Percentiles rank a stretch among this genome's conserved stretches.
These are phyloP conservation scores for Thysanoteuthis rhombus DNA, from an alignment of 2,888 invertebrate genomes.

Conservation along the genomic window DNA sequence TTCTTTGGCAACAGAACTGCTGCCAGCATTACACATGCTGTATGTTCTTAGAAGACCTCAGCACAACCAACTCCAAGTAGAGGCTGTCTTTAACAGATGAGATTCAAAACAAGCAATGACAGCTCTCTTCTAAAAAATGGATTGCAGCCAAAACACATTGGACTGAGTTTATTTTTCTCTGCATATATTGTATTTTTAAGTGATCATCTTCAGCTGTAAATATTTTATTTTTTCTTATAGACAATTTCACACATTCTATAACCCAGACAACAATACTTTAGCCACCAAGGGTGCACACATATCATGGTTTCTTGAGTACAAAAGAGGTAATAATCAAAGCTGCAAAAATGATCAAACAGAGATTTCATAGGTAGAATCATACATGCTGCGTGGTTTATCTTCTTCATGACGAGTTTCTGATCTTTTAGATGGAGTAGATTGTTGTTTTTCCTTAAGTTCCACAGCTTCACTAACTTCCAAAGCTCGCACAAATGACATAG, in stretches of 20 bases:
- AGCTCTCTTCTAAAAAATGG: not conserved
- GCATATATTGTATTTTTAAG: not conserved
- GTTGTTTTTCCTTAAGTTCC: slow-evolving; percentile 47
- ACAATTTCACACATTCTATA: slow-evolving; percentile 25
- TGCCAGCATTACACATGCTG: not conserved
- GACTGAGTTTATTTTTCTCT: not conserved
- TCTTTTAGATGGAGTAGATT: slow-evolving; percentile 33
- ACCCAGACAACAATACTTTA: slow-evolving; percentile 23
- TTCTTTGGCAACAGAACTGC: not conserved
- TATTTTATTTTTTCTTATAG: not conserved
- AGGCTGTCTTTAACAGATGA: not conserved
- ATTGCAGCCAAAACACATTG: not conserved
- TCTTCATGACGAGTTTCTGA: slow-evolving; percentile 40
- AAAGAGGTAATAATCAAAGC: not conserved
- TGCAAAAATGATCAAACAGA: slow-evolving; percentile 48
- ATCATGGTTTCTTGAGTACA: slow-evolving; percentile 1
- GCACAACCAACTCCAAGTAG: not conserved
- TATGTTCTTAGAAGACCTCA: not conserved
- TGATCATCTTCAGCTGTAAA: not conserved
- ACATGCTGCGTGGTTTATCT: slow-evolving; percentile 53
- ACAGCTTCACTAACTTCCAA: slow-evolving; percentile 66
- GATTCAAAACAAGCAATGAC: slow-evolving; percentile 12
- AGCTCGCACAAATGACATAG: slow-evolving; percentile 67
- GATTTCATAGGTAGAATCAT: slow-evolving; percentile 60
- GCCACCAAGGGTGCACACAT: slow-evolving; percentile 25